Evolutionary conservation across 1,140 invertebrate species (phyloP), one percentile per base, ranked within the genome.

Genomic region (Apocrypta bakeri): DNA sequence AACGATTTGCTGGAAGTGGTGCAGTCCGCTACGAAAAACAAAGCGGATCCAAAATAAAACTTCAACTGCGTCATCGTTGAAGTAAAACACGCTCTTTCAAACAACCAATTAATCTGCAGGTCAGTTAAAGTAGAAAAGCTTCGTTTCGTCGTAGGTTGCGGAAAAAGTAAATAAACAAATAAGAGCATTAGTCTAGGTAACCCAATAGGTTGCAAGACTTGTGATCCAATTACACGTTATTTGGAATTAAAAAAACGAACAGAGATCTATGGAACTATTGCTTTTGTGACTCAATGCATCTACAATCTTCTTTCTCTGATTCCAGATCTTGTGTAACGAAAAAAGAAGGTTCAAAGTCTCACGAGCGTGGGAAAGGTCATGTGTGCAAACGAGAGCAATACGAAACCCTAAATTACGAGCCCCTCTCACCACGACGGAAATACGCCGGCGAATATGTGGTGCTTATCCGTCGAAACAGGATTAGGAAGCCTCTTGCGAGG

Each of bases 1-100:
- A 84, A 89, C 14, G 88, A 91, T 76, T 86, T 92, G n/a, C 76
- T 88, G 75, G 83, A 88, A 71, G 83, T 91, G 7, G 90, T 92
- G 25, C 86, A 91, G 85, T 86, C 88, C 64, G 90, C 90, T 74
- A 83, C 88, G 11, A 92, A 90, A 84, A 90, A 66, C 77, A 86
- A 83, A 85, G 14, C 31, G 21, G 72, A 83, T 0, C 4, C n/a
- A 17, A 83, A 83, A 48, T 83, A 83, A 73, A 71, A 21, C 14
- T 6, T 56, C 17, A 0, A n/a, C 48, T n/a, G 17, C 17, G 48
- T n/a, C 42, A n/a, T n/a, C 48, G 48, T 6, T 56, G 6, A 56
- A 56, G n/a, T 56, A 17, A 56, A 27, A 66, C 11, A 64, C 17
- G 24, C 1, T 66, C 27, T 66, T 66, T 29, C 25, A 66, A 66